These are phyloP conservation scores for Phasianus colchicus DNA, from an alignment of 2,113 vertebrate genomes.

Conservation along the genomic window DNA sequence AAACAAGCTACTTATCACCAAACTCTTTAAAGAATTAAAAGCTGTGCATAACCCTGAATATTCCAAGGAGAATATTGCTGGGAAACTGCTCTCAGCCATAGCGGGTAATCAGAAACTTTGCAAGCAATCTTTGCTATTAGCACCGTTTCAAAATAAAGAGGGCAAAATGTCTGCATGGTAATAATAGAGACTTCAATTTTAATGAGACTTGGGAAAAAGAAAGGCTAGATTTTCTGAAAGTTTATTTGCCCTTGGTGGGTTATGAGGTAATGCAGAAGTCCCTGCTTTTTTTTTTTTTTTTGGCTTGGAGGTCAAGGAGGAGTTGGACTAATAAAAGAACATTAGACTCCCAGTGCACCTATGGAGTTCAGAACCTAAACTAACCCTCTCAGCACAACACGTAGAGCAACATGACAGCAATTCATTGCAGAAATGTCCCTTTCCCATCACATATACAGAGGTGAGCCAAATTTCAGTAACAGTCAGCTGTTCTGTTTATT, in stretches of 20 bases:
- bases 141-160: conserved; percentile 9
- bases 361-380: background rate
- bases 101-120: background rate
- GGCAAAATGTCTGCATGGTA: conserved; percentile 1
- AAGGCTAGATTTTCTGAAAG: conserved; percentile 5
- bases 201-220: conserved; percentile 1
- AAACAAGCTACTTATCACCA: background rate
- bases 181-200: conserved; percentile 14
- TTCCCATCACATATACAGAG: background rate
- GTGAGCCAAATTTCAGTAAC: background rate
- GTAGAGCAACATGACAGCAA: rapidly evolving
- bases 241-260: conserved; percentile 41
- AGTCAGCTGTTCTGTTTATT: background rate
- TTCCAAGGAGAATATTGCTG: background rate
- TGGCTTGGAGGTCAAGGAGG: background rate
- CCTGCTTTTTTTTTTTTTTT: background rate
- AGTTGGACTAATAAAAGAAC: background rate
- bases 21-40: conserved; percentile 39
- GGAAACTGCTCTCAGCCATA: conserved; percentile 33
- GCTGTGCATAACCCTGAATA: conserved; percentile 11
- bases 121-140: background rate
- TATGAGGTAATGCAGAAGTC: background rate
- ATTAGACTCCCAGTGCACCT: background rate
- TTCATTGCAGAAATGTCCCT: background rate
- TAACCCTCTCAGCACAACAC: background rate